Conservation (phyloP, 2,797 vertebrate species). For the Octomys mimax region DNA sequence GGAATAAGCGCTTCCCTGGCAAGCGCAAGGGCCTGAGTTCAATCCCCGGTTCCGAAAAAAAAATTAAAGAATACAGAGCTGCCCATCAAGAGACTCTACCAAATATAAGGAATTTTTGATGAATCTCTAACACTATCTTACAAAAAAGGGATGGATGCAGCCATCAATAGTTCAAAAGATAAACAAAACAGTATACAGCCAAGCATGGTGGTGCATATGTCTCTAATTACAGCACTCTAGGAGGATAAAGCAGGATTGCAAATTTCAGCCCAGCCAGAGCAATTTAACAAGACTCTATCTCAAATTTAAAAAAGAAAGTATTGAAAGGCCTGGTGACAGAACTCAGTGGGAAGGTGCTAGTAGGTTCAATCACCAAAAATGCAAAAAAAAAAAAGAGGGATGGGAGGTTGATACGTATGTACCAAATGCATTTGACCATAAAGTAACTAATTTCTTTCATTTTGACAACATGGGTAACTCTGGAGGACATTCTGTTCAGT, state of each 20-base stretch:
- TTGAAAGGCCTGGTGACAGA: background rate
- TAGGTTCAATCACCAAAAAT: background rate
- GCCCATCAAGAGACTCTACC: constrained; percentile 15
- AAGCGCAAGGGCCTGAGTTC: too few relatives aligned
- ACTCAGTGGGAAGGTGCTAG: background rate
- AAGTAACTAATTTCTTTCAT: background rate
- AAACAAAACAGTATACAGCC: too few relatives aligned
- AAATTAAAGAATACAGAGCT: background rate
- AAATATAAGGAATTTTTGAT: constrained; percentile 28
- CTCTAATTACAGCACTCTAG: background rate
- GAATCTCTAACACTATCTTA: constrained; percentile 36
- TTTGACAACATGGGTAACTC: background rate
- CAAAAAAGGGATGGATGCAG: background rate
- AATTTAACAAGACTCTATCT: background rate
- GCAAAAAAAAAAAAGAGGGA: background rate
- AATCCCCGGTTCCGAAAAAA: too few relatives aligned
- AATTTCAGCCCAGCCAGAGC: background rate
- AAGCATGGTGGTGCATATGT: background rate
- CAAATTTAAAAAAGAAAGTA: background rate
- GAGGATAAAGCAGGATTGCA: background rate
- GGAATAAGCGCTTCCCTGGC: too few relatives aligned
- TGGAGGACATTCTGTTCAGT: background rate
- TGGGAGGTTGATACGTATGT: background rate
- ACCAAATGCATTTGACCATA: background rate
- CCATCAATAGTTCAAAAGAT: background rate